Percentiles rank a stretch among this genome's conserved stretches.
Evolutionary conservation across 2,888 invertebrate species (phyloP).

Genomic region (Zootermopsis nevadensis): DNA sequence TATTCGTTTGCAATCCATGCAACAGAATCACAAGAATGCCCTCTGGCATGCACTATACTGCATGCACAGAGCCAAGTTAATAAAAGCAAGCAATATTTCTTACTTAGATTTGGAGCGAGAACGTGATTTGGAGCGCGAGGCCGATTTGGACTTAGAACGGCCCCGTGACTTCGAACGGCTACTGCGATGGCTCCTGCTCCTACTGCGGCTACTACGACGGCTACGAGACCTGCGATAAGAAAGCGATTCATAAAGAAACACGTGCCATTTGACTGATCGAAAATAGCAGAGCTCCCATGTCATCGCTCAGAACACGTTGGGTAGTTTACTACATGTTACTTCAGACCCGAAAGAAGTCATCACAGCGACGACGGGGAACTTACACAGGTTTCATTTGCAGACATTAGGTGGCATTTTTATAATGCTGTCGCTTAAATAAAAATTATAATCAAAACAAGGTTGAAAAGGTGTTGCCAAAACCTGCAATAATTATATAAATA

Average conservation of each 20-base stretch:
- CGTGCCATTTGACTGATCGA: too few species aligned
- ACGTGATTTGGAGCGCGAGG: conserved; percentile 76
- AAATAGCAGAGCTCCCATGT: too few species aligned
- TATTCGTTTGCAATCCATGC: conserved; percentile 16
- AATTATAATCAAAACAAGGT: too few species aligned
- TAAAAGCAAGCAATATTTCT: conserved; percentile 29
- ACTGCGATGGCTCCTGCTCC: conserved; percentile 67
- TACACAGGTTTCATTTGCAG: too few species aligned
- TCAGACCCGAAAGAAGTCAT: conserved; percentile 39
- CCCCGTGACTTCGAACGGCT: conserved; percentile 72
- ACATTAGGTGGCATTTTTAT: background rate
- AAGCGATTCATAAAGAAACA: too few species aligned
- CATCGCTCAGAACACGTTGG: conserved; percentile 42
- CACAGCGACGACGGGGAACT: too few species aligned
- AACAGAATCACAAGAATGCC: conserved; percentile 14
- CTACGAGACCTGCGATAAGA: conserved; percentile 54
- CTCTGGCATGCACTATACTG: conserved; percentile 3
- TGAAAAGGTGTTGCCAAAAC: too few species aligned
- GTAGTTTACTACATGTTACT: background rate
- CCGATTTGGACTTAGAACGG: conserved; percentile 79
- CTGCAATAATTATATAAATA: too few species aligned
- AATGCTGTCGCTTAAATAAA: too few species aligned
- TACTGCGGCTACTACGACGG: conserved; percentile 59
- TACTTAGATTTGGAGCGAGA: conserved; percentile 74
- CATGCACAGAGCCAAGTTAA: background rate